phyloP scores from a whole-genome alignment of 2,113 vertebrate genomes.

The Lasiurus borealis region DNA sequence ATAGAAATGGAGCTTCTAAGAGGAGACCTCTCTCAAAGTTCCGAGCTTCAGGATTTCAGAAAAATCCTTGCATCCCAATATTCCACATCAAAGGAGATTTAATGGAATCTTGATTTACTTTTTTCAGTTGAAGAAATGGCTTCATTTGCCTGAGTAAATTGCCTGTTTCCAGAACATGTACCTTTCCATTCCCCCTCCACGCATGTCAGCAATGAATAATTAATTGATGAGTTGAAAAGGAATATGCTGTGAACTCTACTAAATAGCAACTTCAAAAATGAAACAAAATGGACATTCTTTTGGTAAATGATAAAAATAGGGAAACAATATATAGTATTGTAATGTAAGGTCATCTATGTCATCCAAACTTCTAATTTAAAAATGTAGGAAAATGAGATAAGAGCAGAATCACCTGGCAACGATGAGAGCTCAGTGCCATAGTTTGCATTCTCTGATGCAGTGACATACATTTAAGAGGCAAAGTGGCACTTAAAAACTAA shows the following conservation, averaged over 20 bases:
- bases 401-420: neutral
- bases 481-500: neutral
- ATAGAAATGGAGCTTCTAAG: slow-evolving; percentile 34
- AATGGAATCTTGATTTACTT: neutral
- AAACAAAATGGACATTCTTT: neutral
- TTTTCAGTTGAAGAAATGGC: neutral
- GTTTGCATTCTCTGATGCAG: neutral
- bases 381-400: neutral
- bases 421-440: neutral
- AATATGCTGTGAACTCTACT: neutral
- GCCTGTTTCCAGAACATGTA: neutral
- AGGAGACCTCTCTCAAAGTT: neutral
- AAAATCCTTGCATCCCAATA: neutral
- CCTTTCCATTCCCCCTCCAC: neutral
- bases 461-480: neutral
- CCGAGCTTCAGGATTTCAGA: neutral
- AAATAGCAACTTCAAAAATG: neutral
- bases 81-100: neutral
- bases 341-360: neutral
- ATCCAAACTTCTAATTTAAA: neutral
- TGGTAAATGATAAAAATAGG: neutral
- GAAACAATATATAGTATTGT: neutral
- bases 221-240: neutral
- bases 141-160: neutral
- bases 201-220: neutral